Evolutionary conservation across 2,113 vertebrate species (phyloP), one percentile per base, ranked within the genome.

Genomic region (Notechis scutatus): DNA sequence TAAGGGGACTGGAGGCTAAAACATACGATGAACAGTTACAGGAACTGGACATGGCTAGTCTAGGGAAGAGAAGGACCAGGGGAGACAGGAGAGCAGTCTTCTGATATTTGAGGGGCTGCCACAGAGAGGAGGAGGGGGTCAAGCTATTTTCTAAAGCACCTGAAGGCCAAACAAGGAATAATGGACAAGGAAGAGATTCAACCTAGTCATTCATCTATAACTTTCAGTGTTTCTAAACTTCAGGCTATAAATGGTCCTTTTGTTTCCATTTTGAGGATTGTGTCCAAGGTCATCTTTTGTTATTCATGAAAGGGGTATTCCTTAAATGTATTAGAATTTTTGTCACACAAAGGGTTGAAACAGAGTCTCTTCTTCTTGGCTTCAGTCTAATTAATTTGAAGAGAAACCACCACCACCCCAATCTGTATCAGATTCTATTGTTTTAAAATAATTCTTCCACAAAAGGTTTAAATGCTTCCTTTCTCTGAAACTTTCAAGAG

Each of bases 21-120:
- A 29, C 3, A 12, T 29, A 64, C 0, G 1, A 64, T 1, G 26
- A 29, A 64, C 0, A 26, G 26, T 29, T 12, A 3, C 1, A 12
- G 59, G 10, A 29, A 64, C 11, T 29, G 59, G 26, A 10, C 10
- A 0, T 64, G 26, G 10, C 59, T 64, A 12, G 3, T 64, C 26
- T 29, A 64, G 26, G 0, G 10, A 64, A 64, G 7, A 64, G 59
- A 64, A 61, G 59, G 59, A 64, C 59, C 59, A 64, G 59, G 3
- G 59, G 24, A 52, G 11, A 52, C 50, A 52, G 0, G 50, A 52
- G 0, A 52, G 50, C 10, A 12, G 10, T 12, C 50, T 52, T 52
- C 50, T 2, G 12, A 12, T 52, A 52, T 12, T 11, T 2, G 50
- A 52, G 50, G 50, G 50, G 50, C 11, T 12, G 50, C 10, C 10